Evolutionary conservation across 2,888 invertebrate species (phyloP).

Genomic region (Himalopsyche japonica): DNA sequence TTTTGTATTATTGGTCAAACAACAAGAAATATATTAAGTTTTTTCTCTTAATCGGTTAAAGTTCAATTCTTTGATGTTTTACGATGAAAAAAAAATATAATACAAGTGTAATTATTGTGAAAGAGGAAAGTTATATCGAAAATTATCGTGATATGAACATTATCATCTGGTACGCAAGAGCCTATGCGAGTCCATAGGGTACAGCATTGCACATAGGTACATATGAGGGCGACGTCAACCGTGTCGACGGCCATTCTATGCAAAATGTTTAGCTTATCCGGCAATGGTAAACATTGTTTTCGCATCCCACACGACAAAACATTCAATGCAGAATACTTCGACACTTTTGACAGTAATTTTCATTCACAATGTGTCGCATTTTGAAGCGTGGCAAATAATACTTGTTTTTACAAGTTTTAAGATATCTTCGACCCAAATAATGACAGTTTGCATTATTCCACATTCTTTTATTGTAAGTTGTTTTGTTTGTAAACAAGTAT

Average conservation of each 20-base stretch:
- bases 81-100: too few relatives aligned
- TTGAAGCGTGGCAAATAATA: neutral
- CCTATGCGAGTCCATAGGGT: neutral
- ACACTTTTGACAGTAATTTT: neutral
- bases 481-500: neutral
- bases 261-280: neutral
- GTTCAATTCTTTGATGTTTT: too few relatives aligned
- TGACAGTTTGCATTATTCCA: neutral
- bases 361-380: neutral
- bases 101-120: too few relatives aligned
- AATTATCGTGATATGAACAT: neutral
- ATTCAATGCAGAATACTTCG: neutral
- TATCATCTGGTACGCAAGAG: neutral
- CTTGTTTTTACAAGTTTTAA: neutral
- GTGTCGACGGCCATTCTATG: constrained; percentile 2
- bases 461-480: neutral
- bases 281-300: neutral
- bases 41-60: too few relatives aligned
- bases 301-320: neutral
- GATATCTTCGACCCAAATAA: neutral
- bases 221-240: neutral
- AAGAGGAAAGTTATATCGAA: too few relatives aligned
- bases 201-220: neutral
- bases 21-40: too few relatives aligned
- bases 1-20: too few relatives aligned